Evolutionary conservation across 2,888 invertebrate genomes (phyloP).

Genomic region (Noctua janthina): DNA sequence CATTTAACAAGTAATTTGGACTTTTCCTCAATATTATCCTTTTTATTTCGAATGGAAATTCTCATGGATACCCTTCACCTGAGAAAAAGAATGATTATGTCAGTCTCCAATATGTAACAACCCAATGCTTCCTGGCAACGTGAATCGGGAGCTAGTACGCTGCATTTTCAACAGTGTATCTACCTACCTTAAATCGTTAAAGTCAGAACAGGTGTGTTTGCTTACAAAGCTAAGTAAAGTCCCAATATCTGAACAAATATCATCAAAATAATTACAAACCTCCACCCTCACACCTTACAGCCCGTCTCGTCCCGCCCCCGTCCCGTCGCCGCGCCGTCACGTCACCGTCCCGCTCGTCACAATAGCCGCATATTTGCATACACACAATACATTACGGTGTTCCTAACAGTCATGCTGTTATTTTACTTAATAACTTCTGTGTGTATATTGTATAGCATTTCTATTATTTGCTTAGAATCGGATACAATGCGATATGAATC

Average conservation of each 20-base stretch:
- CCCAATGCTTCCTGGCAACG: background rate
- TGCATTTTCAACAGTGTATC: background rate
- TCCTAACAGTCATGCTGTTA: conserved; percentile 50
- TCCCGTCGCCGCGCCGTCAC: conserved; percentile 21
- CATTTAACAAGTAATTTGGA: background rate
- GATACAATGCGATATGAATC: conserved; percentile 20
- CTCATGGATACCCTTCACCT: background rate
- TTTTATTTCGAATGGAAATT: background rate
- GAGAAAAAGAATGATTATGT: background rate
- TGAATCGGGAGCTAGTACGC: background rate
- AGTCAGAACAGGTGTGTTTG: background rate
- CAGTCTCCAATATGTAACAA: background rate
- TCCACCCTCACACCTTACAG: background rate
- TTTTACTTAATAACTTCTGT: conserved; percentile 46
- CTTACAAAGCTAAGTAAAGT: background rate
- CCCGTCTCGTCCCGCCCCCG: conserved; percentile 6
- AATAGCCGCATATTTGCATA: conserved; percentile 61
- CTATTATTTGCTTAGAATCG: conserved; percentile 38
- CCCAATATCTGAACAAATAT: conserved; percentile 58
- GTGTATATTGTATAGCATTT: conserved; percentile 12
- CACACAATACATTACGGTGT: conserved; percentile 55
- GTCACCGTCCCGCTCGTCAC: conserved; percentile 42
- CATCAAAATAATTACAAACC: conserved; percentile 57
- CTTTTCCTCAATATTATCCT: background rate
- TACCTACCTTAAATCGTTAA: background rate